phyloP scores from a whole-genome alignment of 2,797 vertebrate species.

The Anguilla anguilla region DNA sequence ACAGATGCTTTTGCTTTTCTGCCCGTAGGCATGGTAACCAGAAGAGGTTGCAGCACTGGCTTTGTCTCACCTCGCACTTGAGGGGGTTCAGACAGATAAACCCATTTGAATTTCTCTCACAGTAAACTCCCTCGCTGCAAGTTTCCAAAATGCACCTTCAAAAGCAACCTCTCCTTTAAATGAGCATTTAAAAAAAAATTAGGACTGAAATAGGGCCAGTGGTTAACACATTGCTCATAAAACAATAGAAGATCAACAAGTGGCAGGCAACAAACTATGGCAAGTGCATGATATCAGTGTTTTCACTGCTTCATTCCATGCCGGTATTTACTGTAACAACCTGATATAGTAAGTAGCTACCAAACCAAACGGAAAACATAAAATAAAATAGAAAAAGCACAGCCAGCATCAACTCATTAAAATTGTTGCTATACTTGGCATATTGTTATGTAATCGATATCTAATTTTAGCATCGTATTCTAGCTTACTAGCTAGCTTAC shows the following conservation, averaged over 20 bases:
- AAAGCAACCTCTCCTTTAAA: background rate
- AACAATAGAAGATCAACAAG: background rate
- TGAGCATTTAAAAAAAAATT: background rate
- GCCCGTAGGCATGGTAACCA: constrained; percentile 1
- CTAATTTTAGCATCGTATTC: background rate
- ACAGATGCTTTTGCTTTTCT: background rate
- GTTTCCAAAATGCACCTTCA: background rate
- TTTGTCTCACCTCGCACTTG: background rate
- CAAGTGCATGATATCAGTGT: background rate
- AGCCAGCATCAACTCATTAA: background rate
- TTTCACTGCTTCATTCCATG: background rate
- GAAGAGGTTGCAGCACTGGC: background rate
- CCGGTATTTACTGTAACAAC: background rate
- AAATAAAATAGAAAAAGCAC: background rate
- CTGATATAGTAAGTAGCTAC: background rate
- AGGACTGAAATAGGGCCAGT: background rate
- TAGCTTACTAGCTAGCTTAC: background rate
- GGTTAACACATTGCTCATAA: background rate
- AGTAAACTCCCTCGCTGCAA: background rate
- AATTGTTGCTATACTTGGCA: background rate
- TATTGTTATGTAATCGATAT: background rate
- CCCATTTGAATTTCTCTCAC: background rate
- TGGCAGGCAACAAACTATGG: background rate
- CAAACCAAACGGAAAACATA: background rate
- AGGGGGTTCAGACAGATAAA: background rate